Conservation (phyloP, 1,140 invertebrate species). For the Papilio helenus region DNA sequence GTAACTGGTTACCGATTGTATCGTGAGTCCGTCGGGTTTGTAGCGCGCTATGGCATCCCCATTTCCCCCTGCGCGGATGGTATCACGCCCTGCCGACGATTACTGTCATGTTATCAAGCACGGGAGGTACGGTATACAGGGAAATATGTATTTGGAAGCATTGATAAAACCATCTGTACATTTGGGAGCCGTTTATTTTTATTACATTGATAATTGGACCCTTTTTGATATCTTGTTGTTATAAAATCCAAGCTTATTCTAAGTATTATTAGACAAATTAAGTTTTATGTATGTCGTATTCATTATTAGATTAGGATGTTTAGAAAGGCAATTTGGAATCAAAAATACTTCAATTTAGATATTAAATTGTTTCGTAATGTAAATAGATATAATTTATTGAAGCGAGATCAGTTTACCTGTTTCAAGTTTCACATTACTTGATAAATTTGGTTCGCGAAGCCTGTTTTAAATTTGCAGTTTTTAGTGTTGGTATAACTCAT, state of each 20-base stretch:
- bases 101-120: slow-evolving; percentile 37
- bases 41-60: slow-evolving; percentile 47
- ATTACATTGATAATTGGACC: neutral
- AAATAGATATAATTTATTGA: neutral
- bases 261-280: neutral
- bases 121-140: neutral
- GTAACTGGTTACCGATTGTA: slow-evolving; percentile 44
- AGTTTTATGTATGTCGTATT: neutral
- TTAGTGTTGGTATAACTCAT: neutral
- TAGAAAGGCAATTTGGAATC: neutral
- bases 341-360: neutral
- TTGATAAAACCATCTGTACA: neutral
- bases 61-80: slow-evolving; percentile 52
- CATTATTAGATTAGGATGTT: neutral
- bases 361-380: neutral
- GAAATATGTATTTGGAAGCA: slow-evolving; percentile 12
- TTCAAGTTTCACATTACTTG: neutral
- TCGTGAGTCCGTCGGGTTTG: slow-evolving; percentile 45
- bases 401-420: neutral
- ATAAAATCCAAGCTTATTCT: neutral
- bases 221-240: neutral
- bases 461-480: neutral
- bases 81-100: slow-evolving; percentile 50
- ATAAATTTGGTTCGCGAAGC: neutral
- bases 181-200: slow-evolving; percentile 19